Conservation (phyloP, 2,888 invertebrate species). For the Sycophila texana region DNA sequence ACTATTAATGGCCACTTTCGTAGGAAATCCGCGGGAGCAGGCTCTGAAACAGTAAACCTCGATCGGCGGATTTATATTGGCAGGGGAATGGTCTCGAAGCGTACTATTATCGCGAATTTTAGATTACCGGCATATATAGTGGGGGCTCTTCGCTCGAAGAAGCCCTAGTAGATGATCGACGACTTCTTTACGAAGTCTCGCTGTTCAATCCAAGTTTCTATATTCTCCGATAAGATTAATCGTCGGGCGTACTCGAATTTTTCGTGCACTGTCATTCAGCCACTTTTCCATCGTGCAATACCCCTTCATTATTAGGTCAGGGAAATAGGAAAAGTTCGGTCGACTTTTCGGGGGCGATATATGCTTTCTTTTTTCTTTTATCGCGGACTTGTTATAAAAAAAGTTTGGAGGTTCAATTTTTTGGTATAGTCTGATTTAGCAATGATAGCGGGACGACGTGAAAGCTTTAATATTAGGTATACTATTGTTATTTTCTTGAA, state of each 20-base stretch:
- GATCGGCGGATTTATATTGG: not conserved
- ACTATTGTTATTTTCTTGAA: no score
- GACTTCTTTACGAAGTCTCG: not conserved
- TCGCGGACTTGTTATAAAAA: no score
- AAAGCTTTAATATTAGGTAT: no score
- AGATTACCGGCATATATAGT: not conserved
- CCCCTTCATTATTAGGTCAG: not conserved
- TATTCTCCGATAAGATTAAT: constrained; percentile 13
- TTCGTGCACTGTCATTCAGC: no score
- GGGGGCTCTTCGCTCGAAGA: not conserved
- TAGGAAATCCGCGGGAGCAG: not conserved
- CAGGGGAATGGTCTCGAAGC: constrained; percentile 8
- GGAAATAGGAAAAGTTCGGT: not conserved
- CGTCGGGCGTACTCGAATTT: not conserved
- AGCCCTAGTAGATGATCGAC: not conserved
- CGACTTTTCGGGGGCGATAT: not conserved
- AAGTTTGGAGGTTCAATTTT: not conserved
- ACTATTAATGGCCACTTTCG: constrained; percentile 47
- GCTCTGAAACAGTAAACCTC: not conserved
- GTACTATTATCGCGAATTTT: constrained; percentile 11
- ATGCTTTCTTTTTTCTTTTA: not conserved
- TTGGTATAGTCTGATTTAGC: not conserved
- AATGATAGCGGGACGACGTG: not conserved
- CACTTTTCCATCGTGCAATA: no score
- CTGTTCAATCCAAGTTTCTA: constrained; percentile 25